Evolutionary conservation across 1,140 invertebrate genomes (phyloP), one percentile per base, ranked within the genome.

Genomic region (Himalopsyche phryganea): DNA sequence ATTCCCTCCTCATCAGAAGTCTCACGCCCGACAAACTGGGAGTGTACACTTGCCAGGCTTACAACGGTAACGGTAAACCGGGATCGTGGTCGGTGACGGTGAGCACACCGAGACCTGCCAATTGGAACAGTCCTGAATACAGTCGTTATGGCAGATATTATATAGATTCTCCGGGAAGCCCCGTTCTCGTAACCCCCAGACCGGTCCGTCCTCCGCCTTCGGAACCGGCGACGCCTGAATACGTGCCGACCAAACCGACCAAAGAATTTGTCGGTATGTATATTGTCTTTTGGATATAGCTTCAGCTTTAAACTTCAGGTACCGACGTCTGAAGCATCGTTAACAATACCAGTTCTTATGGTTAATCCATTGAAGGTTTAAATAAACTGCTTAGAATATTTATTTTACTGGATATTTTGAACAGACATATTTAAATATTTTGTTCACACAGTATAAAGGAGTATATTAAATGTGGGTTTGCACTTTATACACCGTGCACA

Each of bases 1-100:
- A 83, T 69, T 84, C 86, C 0, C 76, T 95, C 2, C 75, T 85
- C 35, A 90, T 96, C 66, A 78, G 83, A 44, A 75, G 82, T 0
- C 83, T 96, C 0, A 81, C 82, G 5, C 58, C 89, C 0, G 81
- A 82, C 11, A 87, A 85, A 62, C 79, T 92, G 2, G 92, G 92
- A 9, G 76, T 85, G n/a, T 93, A 94, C 71, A 88, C 85, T 0
- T 95, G 92, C 67, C 88, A 92, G 66, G 90, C 90, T 0, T 94
- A 90, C 70, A 94, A 94, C 67, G 90, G 89, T 1, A 68, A 85
- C 5, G 89, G 88, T 2, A 83, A 83, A 53, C 84, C 91, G 2
- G 86, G 86, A 0, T 86, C 87, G 14, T 89, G 87, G 82, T 82
- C 83, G 1, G 77, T 92, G 0, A 83, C 80, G 0, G 75, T 95